Percentiles rank a stretch among this genome's conserved stretches.
phyloP scores from a whole-genome alignment of 2,113 vertebrate genomes.

The Chelonoidis abingdonii region DNA sequence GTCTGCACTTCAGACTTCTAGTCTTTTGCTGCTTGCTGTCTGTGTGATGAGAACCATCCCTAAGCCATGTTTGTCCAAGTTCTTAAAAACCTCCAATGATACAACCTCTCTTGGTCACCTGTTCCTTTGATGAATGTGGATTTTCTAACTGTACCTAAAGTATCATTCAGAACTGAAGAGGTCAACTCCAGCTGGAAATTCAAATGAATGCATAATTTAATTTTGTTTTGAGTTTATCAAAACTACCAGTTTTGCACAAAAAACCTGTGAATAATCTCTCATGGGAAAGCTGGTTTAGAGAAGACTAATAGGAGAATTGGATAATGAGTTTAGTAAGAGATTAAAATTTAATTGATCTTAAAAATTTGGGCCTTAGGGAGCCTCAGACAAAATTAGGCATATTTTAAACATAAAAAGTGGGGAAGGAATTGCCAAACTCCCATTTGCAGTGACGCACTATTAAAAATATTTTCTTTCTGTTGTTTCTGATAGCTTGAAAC shows the following conservation, averaged over 20 bases:
- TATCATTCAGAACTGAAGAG: neutral
- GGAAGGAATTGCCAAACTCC: slow-evolving; percentile 5
- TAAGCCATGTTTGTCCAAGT: neutral
- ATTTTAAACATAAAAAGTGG: slow-evolving; percentile 53
- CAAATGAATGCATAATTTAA: neutral
- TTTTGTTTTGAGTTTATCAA: slow-evolving; percentile 11
- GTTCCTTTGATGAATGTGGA: neutral
- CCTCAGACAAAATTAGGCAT: neutral
- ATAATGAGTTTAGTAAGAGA: slow-evolving; percentile 58
- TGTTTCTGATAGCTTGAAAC: neutral
- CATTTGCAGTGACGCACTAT: slow-evolving; percentile 41
- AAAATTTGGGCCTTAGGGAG: slow-evolving; percentile 48
- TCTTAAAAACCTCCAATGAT: neutral
- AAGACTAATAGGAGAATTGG: slow-evolving; percentile 62
- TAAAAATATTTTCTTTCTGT: neutral
- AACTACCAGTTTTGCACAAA: slow-evolving; percentile 50
- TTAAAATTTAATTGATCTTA: slow-evolving; percentile 70
- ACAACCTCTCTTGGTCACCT: neutral
- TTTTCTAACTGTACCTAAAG: slow-evolving; percentile 14
- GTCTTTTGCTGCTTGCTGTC: no score
- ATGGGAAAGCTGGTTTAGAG: slow-evolving; percentile 53
- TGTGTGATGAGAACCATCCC: neutral
- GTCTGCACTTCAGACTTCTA: no score
- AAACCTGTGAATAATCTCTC: slow-evolving; percentile 42
- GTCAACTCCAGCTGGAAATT: neutral